Evolutionary conservation across 2,888 invertebrate species (phyloP), one percentile per base, ranked within the genome.

Genomic region (Steinernema scapterisci): DNA sequence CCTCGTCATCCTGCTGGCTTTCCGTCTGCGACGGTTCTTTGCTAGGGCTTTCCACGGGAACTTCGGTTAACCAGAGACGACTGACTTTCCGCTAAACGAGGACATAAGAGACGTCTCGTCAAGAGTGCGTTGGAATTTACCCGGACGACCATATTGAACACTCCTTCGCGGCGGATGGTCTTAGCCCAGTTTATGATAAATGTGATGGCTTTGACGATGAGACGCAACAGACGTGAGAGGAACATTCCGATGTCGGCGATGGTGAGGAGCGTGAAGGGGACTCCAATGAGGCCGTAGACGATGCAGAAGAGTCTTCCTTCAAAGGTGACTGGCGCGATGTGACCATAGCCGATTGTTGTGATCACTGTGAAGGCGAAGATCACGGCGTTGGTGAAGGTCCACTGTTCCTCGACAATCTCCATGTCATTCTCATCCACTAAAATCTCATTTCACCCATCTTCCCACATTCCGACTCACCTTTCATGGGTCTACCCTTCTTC

Each of bases 271-370:
- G 86, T 83, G 63, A 86, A 76, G 11, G 86, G 86, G 16, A 86
- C 83, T n/a, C 86, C 86, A 45, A 86, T 79, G 23, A 86, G 70
- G 9, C 86, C 86, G 73, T 85, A 86, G 71, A 83, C 71, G 44
- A 86, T 83, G 11, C 82, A 81, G 76, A 86, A 86, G 3, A 85
- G 70, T 71, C 85, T 77, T 3, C 86, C 86, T 54, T 78, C 74
- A 27, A 78, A 75, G 0, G 85, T 84, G 45, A 81, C 82, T 3
- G 86, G 86, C 5, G 84, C 86, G 19, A 86, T 79, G 75, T 86
- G 81, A n/a, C 86, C 86, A 73, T 85, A 85, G 11, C 85, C 85
- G 43, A 86, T 85, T 21, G 86, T 86, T 0, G 86, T 86, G 73
- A 86, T 86, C 5, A 86, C 82, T 0, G 85, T 86, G 76, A 84